Percentiles rank a stretch among this genome's conserved stretches.
Evolutionary conservation across 2,888 invertebrate species (phyloP).

Genomic region (Protophormia terraenovae): DNA sequence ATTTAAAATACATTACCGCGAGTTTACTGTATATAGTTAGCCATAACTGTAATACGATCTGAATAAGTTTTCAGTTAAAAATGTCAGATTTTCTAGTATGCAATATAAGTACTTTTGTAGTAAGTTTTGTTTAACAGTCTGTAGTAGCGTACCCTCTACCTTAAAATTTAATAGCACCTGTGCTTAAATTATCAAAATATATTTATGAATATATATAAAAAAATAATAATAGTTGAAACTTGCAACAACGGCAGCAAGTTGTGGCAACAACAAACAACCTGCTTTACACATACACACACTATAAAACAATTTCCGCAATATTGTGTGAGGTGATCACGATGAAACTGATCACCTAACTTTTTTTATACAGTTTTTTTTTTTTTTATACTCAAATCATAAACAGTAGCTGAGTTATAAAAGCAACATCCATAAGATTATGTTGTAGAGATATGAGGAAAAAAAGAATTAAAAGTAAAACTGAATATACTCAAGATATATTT

Average conservation of each 20-base stretch:
- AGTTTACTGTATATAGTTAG: no score
- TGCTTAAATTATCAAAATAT: slow-evolving; percentile 24
- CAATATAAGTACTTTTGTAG: no score
- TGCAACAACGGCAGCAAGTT: not conserved
- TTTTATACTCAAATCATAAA: slow-evolving; percentile 21
- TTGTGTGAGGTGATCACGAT: slow-evolving; percentile 21
- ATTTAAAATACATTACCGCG: no score
- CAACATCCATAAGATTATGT: not conserved
- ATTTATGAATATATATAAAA: not conserved
- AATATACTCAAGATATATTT: slow-evolving; percentile 7
- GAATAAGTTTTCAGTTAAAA: no score
- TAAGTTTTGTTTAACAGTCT: no score
- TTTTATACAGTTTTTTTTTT: not conserved
- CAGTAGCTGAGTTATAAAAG: slow-evolving; percentile 57
- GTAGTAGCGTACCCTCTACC: not conserved
- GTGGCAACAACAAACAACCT: not conserved
- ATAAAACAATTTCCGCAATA: slow-evolving; percentile 60
- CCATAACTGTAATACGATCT: no score
- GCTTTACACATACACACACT: not conserved
- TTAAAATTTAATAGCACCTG: slow-evolving; percentile 45
- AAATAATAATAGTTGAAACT: slow-evolving; percentile 5
- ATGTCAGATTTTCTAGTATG: no score
- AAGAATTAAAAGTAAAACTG: not conserved
- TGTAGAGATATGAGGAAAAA: not conserved
- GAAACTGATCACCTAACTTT: slow-evolving; percentile 23